A percentile compares a stretch with the other conserved stretches of the same genome.
phyloP scores from a whole-genome alignment of 2,797 vertebrate genomes.

The Sandelia bainsii region DNA sequence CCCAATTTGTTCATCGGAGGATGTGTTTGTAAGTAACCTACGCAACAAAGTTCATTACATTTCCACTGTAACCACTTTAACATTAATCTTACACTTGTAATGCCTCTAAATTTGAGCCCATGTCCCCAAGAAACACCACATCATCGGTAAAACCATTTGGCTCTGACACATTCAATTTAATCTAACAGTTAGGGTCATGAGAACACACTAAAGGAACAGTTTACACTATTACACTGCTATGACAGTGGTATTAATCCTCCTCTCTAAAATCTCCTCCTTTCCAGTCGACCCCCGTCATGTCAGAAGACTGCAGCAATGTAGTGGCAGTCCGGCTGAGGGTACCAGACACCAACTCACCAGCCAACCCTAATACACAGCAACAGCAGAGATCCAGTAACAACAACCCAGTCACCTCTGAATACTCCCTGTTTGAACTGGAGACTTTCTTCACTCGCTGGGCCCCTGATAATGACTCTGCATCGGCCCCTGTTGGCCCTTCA shows the following conservation, averaged over 20 bases:
- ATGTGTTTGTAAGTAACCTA: too few species aligned
- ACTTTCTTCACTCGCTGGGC: conserved; percentile 77
- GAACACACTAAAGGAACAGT: too few species aligned
- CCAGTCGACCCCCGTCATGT: conserved; percentile 16
- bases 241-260: neutral
- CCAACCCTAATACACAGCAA: conserved; percentile 32
- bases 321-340: conserved; percentile 33
- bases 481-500: conserved; percentile 41
- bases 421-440: conserved; percentile 77
- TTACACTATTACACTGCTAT: too few species aligned
- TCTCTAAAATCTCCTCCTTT: neutral
- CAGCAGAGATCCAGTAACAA: conserved; percentile 31
- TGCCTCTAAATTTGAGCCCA: too few species aligned
- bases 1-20: too few species aligned
- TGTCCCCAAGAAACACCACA: too few species aligned
- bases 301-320: conserved; percentile 36
- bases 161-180: too few species aligned
- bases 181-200: too few species aligned
- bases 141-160: too few species aligned
- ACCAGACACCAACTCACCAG: conserved; percentile 51
- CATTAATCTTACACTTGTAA: too few species aligned
- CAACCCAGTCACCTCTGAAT: conserved; percentile 48
- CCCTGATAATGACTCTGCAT: conserved; percentile 51
- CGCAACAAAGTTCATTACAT: too few species aligned
- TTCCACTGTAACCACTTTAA: too few species aligned